A percentile compares a stretch with the other conserved stretches of the same genome.
Evolutionary conservation across 2,888 invertebrate genomes (phyloP).

Genomic region (Dasysyrphus tricinctus): DNA sequence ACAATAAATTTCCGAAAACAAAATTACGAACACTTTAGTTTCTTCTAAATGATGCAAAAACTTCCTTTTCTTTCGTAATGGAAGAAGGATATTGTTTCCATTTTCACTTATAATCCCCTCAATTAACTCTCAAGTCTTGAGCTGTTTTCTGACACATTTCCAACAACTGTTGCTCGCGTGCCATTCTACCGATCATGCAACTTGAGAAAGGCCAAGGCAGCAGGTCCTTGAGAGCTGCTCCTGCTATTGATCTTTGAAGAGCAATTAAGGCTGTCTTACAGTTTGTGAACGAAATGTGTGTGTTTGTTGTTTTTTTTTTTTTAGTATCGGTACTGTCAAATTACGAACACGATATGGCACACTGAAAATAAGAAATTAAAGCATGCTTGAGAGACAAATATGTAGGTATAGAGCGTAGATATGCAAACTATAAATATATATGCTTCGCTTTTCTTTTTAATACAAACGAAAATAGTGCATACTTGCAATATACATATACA

Average conservation of each 20-base stretch:
- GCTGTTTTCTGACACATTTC: conserved; percentile 71
- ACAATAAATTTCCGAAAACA: not conserved
- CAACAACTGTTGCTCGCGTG: conserved; percentile 78
- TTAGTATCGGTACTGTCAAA: conserved; percentile 33
- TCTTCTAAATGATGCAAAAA: not conserved
- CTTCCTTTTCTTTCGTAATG: conserved; percentile 25
- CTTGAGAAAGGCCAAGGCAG: conserved; percentile 61
- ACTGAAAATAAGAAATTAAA: conserved; percentile 1
- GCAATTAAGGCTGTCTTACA: conserved; percentile 56
- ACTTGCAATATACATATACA: no score
- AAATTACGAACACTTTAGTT: conserved; percentile 17
- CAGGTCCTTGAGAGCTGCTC: conserved; percentile 38
- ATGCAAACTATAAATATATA: no score
- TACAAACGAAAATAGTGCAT: no score
- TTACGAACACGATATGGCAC: conserved; percentile 47
- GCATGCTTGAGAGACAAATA: not conserved
- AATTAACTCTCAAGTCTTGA: conserved; percentile 50
- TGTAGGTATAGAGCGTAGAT: no score
- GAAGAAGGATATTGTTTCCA: conserved; percentile 31
- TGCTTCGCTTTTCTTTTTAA: no score
- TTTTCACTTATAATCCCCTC: conserved; percentile 61
- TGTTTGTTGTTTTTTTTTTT: conserved; percentile 31
- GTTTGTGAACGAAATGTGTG: not conserved
- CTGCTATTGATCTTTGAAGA: conserved; percentile 62
- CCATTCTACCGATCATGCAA: conserved; percentile 74